Evolutionary conservation across 2,888 invertebrate genomes (phyloP), one percentile per base, ranked within the genome.

Genomic region (Bembecia ichneumoniformis): DNA sequence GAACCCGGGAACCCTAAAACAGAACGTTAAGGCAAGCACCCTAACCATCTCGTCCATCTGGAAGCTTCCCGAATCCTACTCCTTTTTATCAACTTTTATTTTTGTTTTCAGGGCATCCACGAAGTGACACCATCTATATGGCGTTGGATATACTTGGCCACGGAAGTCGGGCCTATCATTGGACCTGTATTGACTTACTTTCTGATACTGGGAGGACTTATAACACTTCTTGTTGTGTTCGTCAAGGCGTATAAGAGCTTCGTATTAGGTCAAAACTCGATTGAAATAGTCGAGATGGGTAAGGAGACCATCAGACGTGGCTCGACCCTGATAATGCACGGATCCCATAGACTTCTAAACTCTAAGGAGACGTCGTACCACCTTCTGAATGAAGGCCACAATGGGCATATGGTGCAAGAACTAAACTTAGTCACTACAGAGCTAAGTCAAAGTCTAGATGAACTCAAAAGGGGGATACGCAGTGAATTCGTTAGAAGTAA

Each of bases 111-210:
- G 91, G 95, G 95, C 10, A 89, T 95, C 43, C 92, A 92, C 49
- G 94, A 95, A 58, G 71, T 96, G 5, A 90, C 94, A 0, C 93
- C 94, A 0, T 83, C 93, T n/a, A 95, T 96, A 50, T 90, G 92
- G 66, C 88, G 93, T 16, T 94, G 94, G 94, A 90, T 95, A 15
- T 95, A 92, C 76, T 68, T 95, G 44, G 93, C 93, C 13, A 95
- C 95, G 1, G 92, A 93, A 0, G 90, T 95, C 54, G 92, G 91
- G 0, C 94, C 94, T 13, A 75, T 91, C 20, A 90, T 92, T 0
- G 91, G 90, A 14, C 94, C 94, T 0, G 64, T 92, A 11, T 74
- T 93, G 48, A 90, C 92, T 1, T 95, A 94, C 74, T 90, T 93
- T 20, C 88, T 92, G 72, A 93, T 95, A 52, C 74, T 92, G 47